Conservation (phyloP, 1,140 invertebrate genomes). For the Lepidurus apus region DNA sequence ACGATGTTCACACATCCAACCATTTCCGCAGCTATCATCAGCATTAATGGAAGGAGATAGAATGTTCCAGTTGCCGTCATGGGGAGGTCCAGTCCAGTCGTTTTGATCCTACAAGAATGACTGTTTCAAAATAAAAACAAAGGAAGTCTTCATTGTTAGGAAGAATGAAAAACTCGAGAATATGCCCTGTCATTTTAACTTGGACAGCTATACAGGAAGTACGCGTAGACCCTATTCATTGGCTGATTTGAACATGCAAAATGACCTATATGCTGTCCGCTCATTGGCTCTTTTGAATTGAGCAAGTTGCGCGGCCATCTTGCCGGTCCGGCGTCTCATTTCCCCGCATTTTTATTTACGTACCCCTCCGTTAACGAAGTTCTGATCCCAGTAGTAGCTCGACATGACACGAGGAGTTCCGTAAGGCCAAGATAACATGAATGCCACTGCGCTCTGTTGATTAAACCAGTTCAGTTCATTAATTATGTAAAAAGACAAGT, state of each 20-base stretch:
- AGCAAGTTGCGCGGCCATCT: no score
- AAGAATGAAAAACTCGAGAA: no score
- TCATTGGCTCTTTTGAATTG: no score
- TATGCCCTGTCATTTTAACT: no score
- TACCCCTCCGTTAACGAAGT: conserved; percentile 35
- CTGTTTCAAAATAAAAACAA: neutral
- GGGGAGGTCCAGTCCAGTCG: conserved; percentile 54
- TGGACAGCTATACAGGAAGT: neutral
- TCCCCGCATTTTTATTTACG: no score
- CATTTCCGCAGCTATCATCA: conserved; percentile 63
- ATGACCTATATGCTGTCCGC: no score
- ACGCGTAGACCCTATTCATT: neutral
- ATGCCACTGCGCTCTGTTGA: conserved; percentile 63
- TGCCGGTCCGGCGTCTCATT: no score
- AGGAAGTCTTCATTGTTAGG: no score
- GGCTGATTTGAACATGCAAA: no score
- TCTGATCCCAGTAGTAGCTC: conserved; percentile 52
- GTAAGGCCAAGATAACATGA: conserved; percentile 71
- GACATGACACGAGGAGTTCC: conserved; percentile 70
- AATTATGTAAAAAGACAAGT: neutral
- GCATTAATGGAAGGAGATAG: conserved; percentile 57
- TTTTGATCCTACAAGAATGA: conserved; percentile 34
- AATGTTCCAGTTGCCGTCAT: conserved; percentile 56
- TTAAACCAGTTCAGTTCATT: neutral
- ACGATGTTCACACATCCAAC: conserved; percentile 85